These are phyloP conservation scores for Eulemur rubriventer DNA, from an alignment of 2,797 vertebrate genomes.

Conservation along the genomic window DNA sequence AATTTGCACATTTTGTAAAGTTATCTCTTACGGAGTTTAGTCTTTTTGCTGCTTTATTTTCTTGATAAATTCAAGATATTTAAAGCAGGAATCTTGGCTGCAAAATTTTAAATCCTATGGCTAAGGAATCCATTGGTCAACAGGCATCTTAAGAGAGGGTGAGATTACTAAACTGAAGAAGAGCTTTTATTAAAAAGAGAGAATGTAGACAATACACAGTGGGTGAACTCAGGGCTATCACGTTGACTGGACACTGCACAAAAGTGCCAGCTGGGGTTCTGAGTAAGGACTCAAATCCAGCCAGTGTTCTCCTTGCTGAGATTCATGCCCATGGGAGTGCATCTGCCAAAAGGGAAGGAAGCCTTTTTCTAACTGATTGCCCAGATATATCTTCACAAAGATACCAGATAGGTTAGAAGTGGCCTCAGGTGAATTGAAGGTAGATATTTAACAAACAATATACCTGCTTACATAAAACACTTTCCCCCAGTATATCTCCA, in stretches of 20 bases:
- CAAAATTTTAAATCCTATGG: conserved; percentile 50
- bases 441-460: neutral
- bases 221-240: neutral
- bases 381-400: neutral
- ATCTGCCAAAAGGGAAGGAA: neutral
- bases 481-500: neutral
- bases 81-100: conserved; percentile 62
- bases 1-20: conserved; percentile 21
- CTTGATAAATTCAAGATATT: neutral
- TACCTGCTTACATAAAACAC: neutral
- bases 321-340: rapidly evolving
- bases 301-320: neutral
- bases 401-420: neutral
- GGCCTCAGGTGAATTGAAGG: neutral
- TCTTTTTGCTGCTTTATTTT: conserved; percentile 15
- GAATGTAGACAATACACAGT: conserved; percentile 40
- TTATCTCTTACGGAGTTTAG: neutral
- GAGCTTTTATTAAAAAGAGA: conserved; percentile 64
- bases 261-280: neutral
- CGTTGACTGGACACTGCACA: neutral
- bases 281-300: neutral
- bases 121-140: conserved; percentile 50
- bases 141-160: conserved; percentile 17
- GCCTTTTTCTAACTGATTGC: neutral
- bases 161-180: conserved; percentile 61